phyloP scores from a whole-genome alignment of 2,888 invertebrate species.

The Epinotia ramella region DNA sequence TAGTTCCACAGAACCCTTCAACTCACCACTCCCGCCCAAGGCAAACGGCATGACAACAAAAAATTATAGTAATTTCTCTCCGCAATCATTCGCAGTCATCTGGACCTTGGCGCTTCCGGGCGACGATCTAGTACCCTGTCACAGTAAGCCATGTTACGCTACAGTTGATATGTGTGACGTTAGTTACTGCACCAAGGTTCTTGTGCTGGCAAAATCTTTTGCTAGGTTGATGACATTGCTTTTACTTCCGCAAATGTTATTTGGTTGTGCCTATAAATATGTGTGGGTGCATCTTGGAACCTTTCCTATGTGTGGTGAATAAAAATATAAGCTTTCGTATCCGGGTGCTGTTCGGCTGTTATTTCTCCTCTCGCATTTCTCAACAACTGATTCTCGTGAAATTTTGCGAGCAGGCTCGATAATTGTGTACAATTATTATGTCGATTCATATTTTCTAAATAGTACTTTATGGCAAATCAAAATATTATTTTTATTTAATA shows the following conservation, averaged over 20 bases:
- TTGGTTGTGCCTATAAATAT: neutral
- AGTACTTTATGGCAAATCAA: no score
- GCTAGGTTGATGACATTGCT: constrained; percentile 9
- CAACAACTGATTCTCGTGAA: no score
- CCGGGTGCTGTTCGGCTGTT: no score
- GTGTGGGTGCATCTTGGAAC: neutral
- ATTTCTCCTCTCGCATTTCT: no score
- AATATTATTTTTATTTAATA: no score
- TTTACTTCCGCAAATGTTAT: constrained; percentile 18
- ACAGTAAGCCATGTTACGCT: neutral
- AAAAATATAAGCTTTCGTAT: neutral
- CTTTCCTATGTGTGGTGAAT: neutral
- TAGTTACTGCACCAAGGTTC: constrained; percentile 1
- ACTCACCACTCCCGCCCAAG: neutral
- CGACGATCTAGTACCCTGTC: neutral
- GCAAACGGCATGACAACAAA: neutral
- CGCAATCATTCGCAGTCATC: neutral
- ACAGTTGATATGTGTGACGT: neutral
- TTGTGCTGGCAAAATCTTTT: neutral
- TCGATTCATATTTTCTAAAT: no score
- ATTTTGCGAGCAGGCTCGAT: no score
- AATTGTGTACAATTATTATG: no score
- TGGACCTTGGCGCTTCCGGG: constrained; percentile 7
- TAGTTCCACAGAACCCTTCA: neutral
- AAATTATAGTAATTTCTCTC: constrained; percentile 1